These are phyloP conservation scores for Thomomys bottae DNA, from an alignment of 2,113 vertebrate species.

Conservation along the genomic window DNA sequence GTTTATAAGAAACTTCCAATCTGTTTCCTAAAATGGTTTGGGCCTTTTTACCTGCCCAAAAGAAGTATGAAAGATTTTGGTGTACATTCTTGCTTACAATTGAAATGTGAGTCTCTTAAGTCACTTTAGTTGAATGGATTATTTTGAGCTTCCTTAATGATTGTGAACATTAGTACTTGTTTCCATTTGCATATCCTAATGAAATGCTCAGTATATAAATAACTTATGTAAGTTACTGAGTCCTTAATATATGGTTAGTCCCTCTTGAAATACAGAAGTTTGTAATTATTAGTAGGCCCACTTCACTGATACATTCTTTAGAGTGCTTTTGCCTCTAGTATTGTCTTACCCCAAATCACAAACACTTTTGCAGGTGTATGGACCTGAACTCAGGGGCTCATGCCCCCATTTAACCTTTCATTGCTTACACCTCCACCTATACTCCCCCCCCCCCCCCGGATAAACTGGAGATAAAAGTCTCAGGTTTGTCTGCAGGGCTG, in stretches of 20 bases:
- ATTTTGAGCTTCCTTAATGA: neutral
- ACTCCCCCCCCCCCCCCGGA: no score
- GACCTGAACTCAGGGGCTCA: no score
- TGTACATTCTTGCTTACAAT: neutral
- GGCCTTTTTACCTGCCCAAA: neutral
- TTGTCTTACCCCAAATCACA: neutral
- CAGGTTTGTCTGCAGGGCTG: no score
- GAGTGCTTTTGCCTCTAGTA: neutral
- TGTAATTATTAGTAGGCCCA: neutral
- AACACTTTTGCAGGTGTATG: neutral
- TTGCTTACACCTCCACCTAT: no score
- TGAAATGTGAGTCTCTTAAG: neutral
- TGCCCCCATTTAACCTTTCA: no score
- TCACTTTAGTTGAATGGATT: neutral
- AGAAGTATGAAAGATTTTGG: neutral
- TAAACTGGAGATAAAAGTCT: no score
- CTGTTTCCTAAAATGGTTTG: neutral
- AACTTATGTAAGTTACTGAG: neutral
- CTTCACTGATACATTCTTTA: neutral
- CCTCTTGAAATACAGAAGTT: neutral
- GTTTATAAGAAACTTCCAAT: slow-evolving; percentile 8
- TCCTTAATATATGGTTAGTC: no score
- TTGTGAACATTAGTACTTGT: neutral
- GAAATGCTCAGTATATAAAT: neutral
- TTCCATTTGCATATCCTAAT: neutral